Evolutionary conservation across 2,888 invertebrate species (phyloP).

Genomic region (Microctonus hyperodae): DNA sequence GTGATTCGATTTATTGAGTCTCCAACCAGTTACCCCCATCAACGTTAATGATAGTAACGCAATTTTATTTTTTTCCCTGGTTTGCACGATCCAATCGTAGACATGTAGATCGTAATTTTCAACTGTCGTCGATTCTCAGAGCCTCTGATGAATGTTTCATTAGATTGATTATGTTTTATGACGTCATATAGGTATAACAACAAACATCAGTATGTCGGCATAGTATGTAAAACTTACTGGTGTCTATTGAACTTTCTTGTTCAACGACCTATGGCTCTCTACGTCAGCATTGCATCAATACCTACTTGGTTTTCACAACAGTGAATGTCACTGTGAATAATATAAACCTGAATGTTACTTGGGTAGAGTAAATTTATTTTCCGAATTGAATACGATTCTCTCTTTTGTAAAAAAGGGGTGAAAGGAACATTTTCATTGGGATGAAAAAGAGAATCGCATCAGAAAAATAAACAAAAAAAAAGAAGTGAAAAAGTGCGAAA

Average conservation of each 20-base stretch:
- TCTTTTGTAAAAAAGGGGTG: not conserved
- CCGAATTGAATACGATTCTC: slow-evolving; percentile 9
- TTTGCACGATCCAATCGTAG: not conserved
- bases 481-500: not conserved
- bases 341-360: not conserved
- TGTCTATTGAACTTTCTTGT: not conserved
- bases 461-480: slow-evolving; percentile 1
- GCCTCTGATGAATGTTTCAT: slow-evolving; percentile 50
- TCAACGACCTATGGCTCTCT: slow-evolving; percentile 1
- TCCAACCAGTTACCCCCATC: not conserved
- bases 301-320: not conserved
- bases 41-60: not conserved
- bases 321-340: slow-evolving; percentile 3
- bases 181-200: slow-evolving; percentile 53
- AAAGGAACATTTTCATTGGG: slow-evolving; percentile 24
- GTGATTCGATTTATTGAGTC: slow-evolving; percentile 10
- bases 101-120: slow-evolving; percentile 42
- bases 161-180: slow-evolving; percentile 51
- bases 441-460: not conserved
- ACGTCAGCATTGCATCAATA: slow-evolving; percentile 8
- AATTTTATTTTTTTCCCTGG: not conserved
- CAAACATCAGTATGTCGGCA: slow-evolving; percentile 1
- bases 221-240: slow-evolving; percentile 19
- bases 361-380: slow-evolving; percentile 23
- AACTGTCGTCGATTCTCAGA: slow-evolving; percentile 50